Percentiles rank a stretch among this genome's conserved stretches.
phyloP scores from a whole-genome alignment of 2,888 invertebrate species.

The Drosophila meridiana region DNA sequence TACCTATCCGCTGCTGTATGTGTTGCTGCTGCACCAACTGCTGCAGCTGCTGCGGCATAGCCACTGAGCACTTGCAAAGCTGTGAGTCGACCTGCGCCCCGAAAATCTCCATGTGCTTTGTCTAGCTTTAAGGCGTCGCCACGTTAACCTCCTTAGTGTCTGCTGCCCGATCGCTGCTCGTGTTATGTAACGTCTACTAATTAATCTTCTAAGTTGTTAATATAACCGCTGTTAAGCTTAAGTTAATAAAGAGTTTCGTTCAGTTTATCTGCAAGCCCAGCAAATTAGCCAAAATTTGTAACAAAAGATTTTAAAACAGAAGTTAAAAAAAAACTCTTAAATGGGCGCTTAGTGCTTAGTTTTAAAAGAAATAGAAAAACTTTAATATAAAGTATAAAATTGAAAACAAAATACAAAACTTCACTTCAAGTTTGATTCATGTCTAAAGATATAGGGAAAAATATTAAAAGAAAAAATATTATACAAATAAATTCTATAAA shows the following conservation, averaged over 20 bases:
- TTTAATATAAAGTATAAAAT: background rate
- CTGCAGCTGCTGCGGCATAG: slow-evolving; percentile 25
- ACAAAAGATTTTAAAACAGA: background rate
- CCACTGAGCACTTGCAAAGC: slow-evolving; percentile 40
- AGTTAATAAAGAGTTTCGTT: slow-evolving; percentile 14
- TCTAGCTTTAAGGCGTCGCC: slow-evolving; percentile 67
- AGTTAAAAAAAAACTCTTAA: slow-evolving; percentile 31
- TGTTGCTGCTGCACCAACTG: slow-evolving; percentile 16
- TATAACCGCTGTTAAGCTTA: slow-evolving; percentile 33
- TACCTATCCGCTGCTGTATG: slow-evolving; percentile 25
- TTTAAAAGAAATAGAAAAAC: slow-evolving; percentile 7
- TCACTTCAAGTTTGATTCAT: background rate
- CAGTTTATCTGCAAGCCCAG: slow-evolving; percentile 19
- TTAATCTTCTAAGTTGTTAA: slow-evolving; percentile 50
- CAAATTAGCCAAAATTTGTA: slow-evolving; percentile 31
- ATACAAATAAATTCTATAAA: background rate
- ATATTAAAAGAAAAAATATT: background rate
- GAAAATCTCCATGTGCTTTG: slow-evolving; percentile 60
- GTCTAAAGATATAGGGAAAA: background rate
- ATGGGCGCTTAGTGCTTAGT: slow-evolving; percentile 28
- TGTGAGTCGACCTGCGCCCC: slow-evolving; percentile 2
- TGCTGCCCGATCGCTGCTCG: slow-evolving; percentile 50
- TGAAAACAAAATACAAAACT: background rate
- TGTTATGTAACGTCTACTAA: slow-evolving; percentile 39
- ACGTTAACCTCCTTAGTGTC: slow-evolving; percentile 35